Evolutionary conservation across 1,140 invertebrate species (phyloP).

Genomic region (Procambarus virginalis): DNA sequence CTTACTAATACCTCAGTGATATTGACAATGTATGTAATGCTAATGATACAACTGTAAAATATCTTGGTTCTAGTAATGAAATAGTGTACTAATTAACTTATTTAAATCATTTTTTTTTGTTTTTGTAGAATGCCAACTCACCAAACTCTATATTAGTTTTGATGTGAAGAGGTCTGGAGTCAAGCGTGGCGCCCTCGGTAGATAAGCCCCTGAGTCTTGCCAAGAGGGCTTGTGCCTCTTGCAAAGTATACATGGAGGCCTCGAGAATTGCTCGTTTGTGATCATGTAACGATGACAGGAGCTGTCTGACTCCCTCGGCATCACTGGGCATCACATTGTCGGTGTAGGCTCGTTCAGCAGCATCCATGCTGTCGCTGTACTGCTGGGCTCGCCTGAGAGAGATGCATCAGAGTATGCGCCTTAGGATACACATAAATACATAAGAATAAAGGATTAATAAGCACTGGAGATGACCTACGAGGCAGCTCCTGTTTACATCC

Average conservation of each 20-base stretch:
- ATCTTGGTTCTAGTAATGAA: background rate
- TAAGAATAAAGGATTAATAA: too few relatives aligned
- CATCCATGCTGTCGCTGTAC: constrained; percentile 82
- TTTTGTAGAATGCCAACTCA: constrained; percentile 70
- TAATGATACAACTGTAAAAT: too few relatives aligned
- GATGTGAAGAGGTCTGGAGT: constrained; percentile 84
- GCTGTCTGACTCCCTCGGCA: constrained; percentile 77
- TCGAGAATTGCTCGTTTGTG: constrained; percentile 83
- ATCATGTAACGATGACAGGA: constrained; percentile 66
- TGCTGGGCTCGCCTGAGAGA: constrained; percentile 79
- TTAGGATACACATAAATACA: too few relatives aligned
- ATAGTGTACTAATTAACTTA: background rate
- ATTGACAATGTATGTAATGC: too few relatives aligned
- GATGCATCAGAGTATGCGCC: background rate
- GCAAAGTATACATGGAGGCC: constrained; percentile 83
- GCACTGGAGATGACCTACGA: too few relatives aligned
- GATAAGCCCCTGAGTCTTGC: constrained; percentile 81
- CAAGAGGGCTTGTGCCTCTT: constrained; percentile 85
- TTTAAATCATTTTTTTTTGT: background rate
- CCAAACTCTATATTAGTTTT: constrained; percentile 80
- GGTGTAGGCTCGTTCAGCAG: constrained; percentile 81
- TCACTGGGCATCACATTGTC: constrained; percentile 81
- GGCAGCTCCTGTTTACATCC: too few relatives aligned
- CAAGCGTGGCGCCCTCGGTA: constrained; percentile 81
- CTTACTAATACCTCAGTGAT: too few relatives aligned